A percentile compares a stretch with the other conserved stretches of the same genome.
Evolutionary conservation across 2,113 vertebrate species (phyloP).

Genomic region (Carassius carassius): DNA sequence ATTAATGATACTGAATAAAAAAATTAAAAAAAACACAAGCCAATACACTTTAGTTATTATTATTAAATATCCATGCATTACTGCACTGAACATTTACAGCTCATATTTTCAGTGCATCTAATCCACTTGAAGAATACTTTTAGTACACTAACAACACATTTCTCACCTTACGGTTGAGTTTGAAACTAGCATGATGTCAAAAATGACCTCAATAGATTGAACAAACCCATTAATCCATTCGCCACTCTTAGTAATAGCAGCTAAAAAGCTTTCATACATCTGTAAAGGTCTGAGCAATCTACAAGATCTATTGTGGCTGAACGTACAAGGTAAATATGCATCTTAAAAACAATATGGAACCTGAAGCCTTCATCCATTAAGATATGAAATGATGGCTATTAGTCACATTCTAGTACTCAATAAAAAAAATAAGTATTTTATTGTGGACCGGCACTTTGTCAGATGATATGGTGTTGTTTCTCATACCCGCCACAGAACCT

Average conservation of each 20-base stretch:
- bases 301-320: constrained; percentile 16
- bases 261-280: constrained; percentile 28
- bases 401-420: constrained; percentile 9
- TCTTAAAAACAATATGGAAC: constrained; percentile 1
- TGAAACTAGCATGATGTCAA: too few relatives aligned
- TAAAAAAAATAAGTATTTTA: constrained; percentile 22
- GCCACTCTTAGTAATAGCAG: neutral
- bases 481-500: constrained; percentile 71
- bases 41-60: too few relatives aligned
- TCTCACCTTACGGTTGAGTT: neutral
- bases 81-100: too few relatives aligned
- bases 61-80: too few relatives aligned
- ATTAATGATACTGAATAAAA: too few relatives aligned
- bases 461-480: neutral
- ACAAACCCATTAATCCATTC: neutral
- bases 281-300: neutral
- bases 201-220: neutral
- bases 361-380: constrained; percentile 24
- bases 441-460: neutral
- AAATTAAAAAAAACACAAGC: too few relatives aligned
- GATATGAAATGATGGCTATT: constrained; percentile 39
- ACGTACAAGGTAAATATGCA: neutral
- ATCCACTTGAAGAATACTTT: too few relatives aligned
- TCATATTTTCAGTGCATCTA: too few relatives aligned
- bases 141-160: neutral